Conservation (phyloP, 2,888 invertebrate genomes). For the Lingula anatina region DNA sequence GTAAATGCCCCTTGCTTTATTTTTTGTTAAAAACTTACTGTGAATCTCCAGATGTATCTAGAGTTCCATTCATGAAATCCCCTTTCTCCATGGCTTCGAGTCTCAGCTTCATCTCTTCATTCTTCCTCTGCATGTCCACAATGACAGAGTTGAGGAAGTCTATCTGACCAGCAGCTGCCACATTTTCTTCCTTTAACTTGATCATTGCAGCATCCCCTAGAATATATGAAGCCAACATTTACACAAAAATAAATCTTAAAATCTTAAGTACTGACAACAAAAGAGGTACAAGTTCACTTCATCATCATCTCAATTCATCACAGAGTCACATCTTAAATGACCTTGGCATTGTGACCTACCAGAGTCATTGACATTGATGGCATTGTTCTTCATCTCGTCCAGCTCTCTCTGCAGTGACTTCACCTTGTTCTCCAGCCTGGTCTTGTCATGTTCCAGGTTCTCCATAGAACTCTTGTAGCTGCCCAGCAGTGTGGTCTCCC, state of each 20-base stretch:
- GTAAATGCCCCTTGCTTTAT: too few species aligned
- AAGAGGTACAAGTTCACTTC: too few species aligned
- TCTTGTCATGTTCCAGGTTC: conserved; percentile 26
- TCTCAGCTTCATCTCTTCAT: conserved; percentile 73
- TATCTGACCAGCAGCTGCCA: conserved; percentile 39
- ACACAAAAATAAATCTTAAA: not conserved
- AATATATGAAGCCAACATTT: not conserved
- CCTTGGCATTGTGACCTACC: too few species aligned
- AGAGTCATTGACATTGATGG: too few species aligned
- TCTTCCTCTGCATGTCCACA: conserved; percentile 90
- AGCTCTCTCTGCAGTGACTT: conserved; percentile 28
- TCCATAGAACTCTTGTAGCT: conserved; percentile 16
- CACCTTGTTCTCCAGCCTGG: conserved; percentile 24
- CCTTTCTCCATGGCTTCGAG: conserved; percentile 74
- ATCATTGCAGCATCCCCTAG: conserved; percentile 14
- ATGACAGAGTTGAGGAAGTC: conserved; percentile 94
- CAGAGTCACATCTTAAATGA: too few species aligned
- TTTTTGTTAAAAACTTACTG: too few species aligned
- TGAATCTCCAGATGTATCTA: too few species aligned
- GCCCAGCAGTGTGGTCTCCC: conserved; percentile 21
- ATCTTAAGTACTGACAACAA: too few species aligned
- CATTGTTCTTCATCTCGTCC: conserved; percentile 7
- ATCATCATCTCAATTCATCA: too few species aligned
- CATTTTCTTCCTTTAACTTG: conserved; percentile 27
- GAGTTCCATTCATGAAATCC: too few species aligned